Conservation (phyloP, 1,140 invertebrate genomes). For the Vollenhovia emeryi region DNA sequence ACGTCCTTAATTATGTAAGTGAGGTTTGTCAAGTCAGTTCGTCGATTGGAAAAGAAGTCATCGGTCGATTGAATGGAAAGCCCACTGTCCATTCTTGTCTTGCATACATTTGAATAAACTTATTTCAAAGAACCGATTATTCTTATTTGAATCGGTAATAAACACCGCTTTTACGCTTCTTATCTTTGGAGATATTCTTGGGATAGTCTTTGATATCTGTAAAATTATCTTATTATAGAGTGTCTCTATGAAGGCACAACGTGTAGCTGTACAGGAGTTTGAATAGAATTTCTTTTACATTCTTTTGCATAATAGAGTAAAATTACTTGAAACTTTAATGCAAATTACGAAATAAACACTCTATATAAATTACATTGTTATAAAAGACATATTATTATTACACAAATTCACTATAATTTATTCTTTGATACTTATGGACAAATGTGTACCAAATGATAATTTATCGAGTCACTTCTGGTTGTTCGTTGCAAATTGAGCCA, state of each 20-base stretch:
- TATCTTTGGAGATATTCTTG: background rate
- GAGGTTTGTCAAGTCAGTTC: slow-evolving; percentile 20
- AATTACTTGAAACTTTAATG: background rate
- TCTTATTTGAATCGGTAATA: background rate
- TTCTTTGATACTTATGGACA: background rate
- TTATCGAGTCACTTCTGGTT: slow-evolving; percentile 61
- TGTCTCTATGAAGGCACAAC: background rate
- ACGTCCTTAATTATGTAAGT: slow-evolving; percentile 44
- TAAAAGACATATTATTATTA: background rate
- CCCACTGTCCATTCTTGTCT: background rate
- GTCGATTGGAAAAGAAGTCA: slow-evolving; percentile 51
- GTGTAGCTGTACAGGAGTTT: background rate
- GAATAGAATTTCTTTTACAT: background rate
- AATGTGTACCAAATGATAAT: slow-evolving; percentile 58
- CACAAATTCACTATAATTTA: background rate
- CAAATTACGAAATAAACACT: background rate
- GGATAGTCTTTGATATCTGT: background rate
- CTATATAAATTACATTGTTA: background rate
- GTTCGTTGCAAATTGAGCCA: slow-evolving; percentile 59
- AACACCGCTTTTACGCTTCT: background rate
- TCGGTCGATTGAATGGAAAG: slow-evolving; percentile 30
- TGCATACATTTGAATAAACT: slow-evolving; percentile 35
- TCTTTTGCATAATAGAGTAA: background rate
- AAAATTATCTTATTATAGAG: background rate
- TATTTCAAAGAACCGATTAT: slow-evolving; percentile 1